phyloP scores from a whole-genome alignment of 2,888 invertebrate species.

The Anoncus sp. region DNA sequence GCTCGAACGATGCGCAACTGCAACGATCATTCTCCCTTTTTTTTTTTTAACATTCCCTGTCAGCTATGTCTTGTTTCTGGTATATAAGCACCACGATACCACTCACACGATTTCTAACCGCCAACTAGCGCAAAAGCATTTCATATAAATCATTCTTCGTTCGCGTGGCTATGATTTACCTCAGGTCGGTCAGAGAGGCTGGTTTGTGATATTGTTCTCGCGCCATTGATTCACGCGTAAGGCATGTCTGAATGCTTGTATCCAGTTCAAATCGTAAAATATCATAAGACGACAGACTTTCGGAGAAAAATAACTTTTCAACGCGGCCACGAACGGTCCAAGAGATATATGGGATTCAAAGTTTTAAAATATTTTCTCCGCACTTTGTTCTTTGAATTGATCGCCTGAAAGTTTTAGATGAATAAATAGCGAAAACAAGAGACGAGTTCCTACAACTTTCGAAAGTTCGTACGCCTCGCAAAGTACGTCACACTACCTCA shows the following conservation, averaged over 20 bases:
- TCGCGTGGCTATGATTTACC: constrained; percentile 38
- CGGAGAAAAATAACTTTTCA: constrained; percentile 28
- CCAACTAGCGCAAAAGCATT: constrained; percentile 11
- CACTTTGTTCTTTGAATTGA: constrained; percentile 11
- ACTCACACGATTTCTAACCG: constrained; percentile 25
- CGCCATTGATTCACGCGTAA: constrained; percentile 23
- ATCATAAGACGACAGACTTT: constrained; percentile 3
- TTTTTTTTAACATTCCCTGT: constrained; percentile 17
- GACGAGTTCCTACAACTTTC: not conserved
- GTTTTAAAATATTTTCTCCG: constrained; percentile 33
- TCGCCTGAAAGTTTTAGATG: constrained; percentile 16
- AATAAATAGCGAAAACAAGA: constrained; percentile 1
- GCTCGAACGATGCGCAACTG: not conserved
- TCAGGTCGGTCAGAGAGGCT: constrained; percentile 1
- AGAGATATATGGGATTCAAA: constrained; percentile 30
- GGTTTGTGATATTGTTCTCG: constrained; percentile 33
- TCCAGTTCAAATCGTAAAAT: constrained; percentile 27
- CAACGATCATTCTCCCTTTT: constrained; percentile 12
- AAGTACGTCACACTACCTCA: not conserved
- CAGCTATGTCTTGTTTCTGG: constrained; percentile 15
- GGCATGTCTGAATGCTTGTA: not conserved
- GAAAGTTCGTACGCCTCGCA: not conserved
- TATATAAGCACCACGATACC: constrained; percentile 3
- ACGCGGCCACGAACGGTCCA: not conserved
- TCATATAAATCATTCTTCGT: constrained; percentile 43